Evolutionary conservation across 2,797 vertebrate species (phyloP).

Genomic region (Moxostoma hubbsi): DNA sequence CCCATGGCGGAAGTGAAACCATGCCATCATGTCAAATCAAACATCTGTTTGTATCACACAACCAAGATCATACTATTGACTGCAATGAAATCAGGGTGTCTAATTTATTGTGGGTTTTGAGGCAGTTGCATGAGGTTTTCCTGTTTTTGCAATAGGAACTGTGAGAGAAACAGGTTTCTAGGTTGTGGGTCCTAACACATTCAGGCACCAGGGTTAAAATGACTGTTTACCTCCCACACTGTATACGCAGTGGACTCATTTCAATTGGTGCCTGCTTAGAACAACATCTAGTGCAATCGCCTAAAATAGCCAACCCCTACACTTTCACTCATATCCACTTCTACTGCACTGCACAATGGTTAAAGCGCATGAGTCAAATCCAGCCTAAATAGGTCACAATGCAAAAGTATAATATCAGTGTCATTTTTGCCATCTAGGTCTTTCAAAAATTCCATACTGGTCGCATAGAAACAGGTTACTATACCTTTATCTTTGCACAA

Average conservation of each 20-base stretch:
- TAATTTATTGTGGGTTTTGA: constrained; percentile 70
- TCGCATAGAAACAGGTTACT: too few relatives aligned
- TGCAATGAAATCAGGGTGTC: constrained; percentile 72
- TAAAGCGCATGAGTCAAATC: constrained; percentile 63
- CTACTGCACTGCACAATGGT: constrained; percentile 2
- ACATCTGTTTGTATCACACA: constrained; percentile 63
- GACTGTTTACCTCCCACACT: constrained; percentile 61
- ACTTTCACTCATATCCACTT: constrained; percentile 19
- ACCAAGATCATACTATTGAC: constrained; percentile 65
- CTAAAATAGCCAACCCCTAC: constrained; percentile 66
- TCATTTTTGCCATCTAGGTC: constrained; percentile 76
- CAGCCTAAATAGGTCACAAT: constrained; percentile 80
- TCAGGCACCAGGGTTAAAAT: constrained; percentile 64
- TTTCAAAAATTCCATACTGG: constrained; percentile 49
- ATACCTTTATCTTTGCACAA: too few relatives aligned
- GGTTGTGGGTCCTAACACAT: constrained; percentile 75
- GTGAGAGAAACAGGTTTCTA: constrained; percentile 78
- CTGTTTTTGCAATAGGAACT: constrained; percentile 78
- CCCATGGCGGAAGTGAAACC: constrained; percentile 62
- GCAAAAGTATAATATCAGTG: constrained; percentile 64
- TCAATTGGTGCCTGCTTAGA: constrained; percentile 27
- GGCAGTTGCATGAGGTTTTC: constrained; percentile 80
- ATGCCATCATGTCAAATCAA: constrained; percentile 65
- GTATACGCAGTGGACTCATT: constrained; percentile 60
- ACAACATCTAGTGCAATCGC: constrained; percentile 69